phyloP scores from a whole-genome alignment of 92 coral and sea anemone species.

The Epizoanthus illoricatus region DNA sequence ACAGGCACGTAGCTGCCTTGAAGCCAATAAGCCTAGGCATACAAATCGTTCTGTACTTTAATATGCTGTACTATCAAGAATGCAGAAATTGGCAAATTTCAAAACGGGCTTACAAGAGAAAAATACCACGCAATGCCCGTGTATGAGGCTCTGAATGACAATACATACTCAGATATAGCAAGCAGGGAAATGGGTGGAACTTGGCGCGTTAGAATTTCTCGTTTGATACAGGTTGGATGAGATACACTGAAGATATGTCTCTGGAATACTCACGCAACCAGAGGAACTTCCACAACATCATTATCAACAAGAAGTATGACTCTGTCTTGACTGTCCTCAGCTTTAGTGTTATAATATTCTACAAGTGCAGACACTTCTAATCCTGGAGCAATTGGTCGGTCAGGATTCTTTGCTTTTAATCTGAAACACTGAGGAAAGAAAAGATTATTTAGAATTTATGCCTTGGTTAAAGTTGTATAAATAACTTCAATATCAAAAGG shows the following conservation, averaged over 20 bases:
- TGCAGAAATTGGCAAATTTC: too few species aligned
- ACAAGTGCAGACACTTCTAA: conserved; percentile 89
- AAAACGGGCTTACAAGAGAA: too few species aligned
- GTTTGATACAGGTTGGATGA: too few species aligned
- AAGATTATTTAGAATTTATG: not conserved
- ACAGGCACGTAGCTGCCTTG: too few species aligned
- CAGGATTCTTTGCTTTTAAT: conserved; percentile 89
- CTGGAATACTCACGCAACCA: conserved; percentile 83
- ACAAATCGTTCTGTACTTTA: too few species aligned
- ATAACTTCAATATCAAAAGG: not conserved
- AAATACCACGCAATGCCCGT: too few species aligned
- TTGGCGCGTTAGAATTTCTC: not conserved
- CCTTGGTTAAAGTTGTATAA: not conserved
- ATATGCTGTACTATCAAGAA: too few species aligned
- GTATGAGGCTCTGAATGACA: not conserved
- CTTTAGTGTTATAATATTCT: conserved; percentile 83
- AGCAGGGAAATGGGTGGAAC: not conserved
- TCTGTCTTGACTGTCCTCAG: conserved; percentile 89
- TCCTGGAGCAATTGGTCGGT: conserved; percentile 93
- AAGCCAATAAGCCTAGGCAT: too few species aligned
- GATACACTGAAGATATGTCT: not conserved
- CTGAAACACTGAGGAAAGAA: conserved; percentile 69
- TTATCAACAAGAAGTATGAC: conserved; percentile 91
- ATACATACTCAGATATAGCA: not conserved
- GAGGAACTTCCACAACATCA: conserved; percentile 95